phyloP scores from a whole-genome alignment of 2,797 vertebrate genomes.

The Tapirus indicus region DNA sequence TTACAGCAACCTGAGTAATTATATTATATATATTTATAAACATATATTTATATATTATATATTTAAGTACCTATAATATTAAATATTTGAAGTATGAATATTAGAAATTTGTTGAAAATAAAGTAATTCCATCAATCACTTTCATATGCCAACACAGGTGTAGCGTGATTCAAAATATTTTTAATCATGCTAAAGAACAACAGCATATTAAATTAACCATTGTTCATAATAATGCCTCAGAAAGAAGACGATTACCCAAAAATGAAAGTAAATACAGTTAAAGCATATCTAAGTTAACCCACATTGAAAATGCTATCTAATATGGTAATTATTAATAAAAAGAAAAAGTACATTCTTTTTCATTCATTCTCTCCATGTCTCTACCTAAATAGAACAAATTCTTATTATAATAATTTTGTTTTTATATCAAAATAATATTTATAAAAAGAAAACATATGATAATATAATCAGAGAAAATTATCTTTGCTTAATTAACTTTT shows the following conservation, averaged over 20 bases:
- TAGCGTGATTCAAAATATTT: neutral
- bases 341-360: neutral
- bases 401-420: neutral
- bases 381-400: neutral
- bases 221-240: neutral
- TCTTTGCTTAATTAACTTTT: neutral
- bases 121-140: neutral
- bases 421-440: slow-evolving; percentile 29
- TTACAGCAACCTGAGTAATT: neutral
- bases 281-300: neutral
- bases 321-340: neutral
- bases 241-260: neutral
- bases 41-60: neutral
- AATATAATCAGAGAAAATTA: neutral
- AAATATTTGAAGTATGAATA: neutral
- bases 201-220: neutral
- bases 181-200: neutral
- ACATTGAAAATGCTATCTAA: neutral
- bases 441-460: neutral
- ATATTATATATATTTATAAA: neutral
- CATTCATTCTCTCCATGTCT: neutral
- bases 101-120: neutral
- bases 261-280: neutral
- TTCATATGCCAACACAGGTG: neutral
- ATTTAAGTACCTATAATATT: neutral